phyloP scores from a whole-genome alignment of 2,797 vertebrate species.

The Spinus pinus region DNA sequence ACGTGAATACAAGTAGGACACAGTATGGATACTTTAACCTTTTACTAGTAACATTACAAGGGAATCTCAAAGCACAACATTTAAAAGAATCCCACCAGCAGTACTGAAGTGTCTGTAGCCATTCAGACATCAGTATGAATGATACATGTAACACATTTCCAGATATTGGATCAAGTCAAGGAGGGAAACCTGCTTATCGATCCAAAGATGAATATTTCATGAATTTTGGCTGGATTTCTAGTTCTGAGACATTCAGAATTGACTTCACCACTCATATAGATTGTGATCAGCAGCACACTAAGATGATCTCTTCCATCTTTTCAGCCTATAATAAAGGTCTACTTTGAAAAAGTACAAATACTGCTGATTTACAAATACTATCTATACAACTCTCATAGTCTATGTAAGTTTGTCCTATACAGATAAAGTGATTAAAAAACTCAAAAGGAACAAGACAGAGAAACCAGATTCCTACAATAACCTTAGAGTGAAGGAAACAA shows the following conservation, averaged over 20 bases:
- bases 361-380: neutral
- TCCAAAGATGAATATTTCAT: neutral
- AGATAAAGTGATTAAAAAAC: neutral
- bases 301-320: neutral
- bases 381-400: neutral
- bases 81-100: neutral
- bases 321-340: neutral
- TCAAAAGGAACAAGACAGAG: neutral
- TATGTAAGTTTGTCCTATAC: neutral
- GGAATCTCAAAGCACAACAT: neutral
- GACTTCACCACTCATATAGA: neutral
- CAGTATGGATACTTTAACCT: neutral
- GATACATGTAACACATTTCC: neutral
- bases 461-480: neutral
- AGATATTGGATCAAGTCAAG: neutral
- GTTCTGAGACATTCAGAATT: neutral
- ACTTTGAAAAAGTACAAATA: neutral
- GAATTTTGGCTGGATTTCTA: neutral
- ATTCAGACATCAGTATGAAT: neutral
- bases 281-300: neutral
- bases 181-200: neutral
- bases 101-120: fast-evolving
- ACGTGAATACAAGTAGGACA: neutral
- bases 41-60: neutral
- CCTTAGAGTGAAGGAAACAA: neutral